Percentiles rank a stretch among this genome's conserved stretches.
These are phyloP conservation scores for Grallaria varia DNA, from an alignment of 2,113 vertebrate species.

Conservation along the genomic window DNA sequence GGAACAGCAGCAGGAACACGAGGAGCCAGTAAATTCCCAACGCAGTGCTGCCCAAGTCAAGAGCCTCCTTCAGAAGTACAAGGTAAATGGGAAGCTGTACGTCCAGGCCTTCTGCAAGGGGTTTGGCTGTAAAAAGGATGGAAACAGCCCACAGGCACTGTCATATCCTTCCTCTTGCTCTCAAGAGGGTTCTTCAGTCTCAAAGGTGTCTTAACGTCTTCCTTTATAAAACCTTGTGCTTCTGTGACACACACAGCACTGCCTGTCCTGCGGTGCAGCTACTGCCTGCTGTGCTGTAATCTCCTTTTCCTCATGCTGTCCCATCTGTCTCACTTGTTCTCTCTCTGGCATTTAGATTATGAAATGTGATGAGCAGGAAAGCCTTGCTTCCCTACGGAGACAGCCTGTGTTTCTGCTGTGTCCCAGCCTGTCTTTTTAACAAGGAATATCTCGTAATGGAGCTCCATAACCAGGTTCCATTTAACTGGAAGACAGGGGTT, in stretches of 20 bases:
- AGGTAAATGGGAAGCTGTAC: constrained; percentile 73
- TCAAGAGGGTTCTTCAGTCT: background rate
- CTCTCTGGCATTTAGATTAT: background rate
- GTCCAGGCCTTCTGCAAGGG: background rate
- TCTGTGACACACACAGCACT: background rate
- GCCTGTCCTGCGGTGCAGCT: background rate
- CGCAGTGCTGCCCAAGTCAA: constrained; percentile 50
- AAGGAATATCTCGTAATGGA: background rate
- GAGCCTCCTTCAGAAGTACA: constrained; percentile 75
- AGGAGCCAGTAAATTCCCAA: background rate
- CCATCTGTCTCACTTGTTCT: background rate
- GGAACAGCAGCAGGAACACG: constrained; percentile 57
- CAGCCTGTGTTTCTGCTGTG: background rate
- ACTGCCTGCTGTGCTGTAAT: constrained; percentile 4
- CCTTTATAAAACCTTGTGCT: background rate
- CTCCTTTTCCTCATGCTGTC: background rate
- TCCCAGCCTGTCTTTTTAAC: background rate
- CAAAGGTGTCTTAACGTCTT: background rate
- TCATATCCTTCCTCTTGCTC: background rate
- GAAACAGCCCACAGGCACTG: background rate
- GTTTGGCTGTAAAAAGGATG: background rate
- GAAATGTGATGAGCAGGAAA: background rate
- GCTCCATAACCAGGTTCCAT: background rate
- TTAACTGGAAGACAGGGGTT: background rate
- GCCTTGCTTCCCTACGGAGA: background rate